Evolutionary conservation across 2,797 vertebrate genomes (phyloP).

Genomic region (Buceros bicornis): DNA sequence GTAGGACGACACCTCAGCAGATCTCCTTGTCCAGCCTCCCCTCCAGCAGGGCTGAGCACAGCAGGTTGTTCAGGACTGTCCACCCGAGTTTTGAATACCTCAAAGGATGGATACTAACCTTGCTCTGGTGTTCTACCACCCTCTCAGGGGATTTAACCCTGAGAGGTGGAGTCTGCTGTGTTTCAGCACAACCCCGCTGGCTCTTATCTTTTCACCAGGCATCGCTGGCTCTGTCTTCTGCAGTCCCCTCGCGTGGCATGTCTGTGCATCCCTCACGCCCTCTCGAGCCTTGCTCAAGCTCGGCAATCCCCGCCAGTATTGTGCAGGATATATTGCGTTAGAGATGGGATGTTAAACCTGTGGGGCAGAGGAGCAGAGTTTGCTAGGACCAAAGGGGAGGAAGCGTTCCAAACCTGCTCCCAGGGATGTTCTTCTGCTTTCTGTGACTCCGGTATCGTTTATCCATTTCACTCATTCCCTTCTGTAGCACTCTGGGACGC

Average conservation of each 20-base stretch:
- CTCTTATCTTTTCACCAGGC: not conserved
- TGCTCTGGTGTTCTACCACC: not conserved
- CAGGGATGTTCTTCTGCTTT: not conserved
- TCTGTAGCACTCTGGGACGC: not conserved
- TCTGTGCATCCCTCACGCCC: not conserved
- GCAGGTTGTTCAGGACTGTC: not conserved
- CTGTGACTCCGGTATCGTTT: not conserved
- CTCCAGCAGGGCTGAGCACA: not conserved
- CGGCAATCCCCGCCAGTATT: rapidly evolving
- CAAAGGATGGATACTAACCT: not conserved
- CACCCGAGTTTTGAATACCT: not conserved
- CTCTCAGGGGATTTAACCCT: not conserved
- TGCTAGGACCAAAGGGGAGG: not conserved
- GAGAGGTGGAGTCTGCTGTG: not conserved
- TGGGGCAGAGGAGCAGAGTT: not conserved
- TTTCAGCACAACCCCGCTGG: not conserved
- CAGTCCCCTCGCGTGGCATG: not conserved
- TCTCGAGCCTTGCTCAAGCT: not conserved
- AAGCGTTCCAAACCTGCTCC: not conserved
- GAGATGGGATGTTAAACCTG: not conserved
- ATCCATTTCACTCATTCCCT: not conserved
- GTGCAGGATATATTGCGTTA: not conserved
- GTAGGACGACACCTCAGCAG: not conserved
- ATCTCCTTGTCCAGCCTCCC: not conserved
- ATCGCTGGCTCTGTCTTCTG: not conserved